These are phyloP conservation scores for Tetramorium alpestre DNA, from an alignment of 1,140 invertebrate genomes.

Conservation along the genomic window DNA sequence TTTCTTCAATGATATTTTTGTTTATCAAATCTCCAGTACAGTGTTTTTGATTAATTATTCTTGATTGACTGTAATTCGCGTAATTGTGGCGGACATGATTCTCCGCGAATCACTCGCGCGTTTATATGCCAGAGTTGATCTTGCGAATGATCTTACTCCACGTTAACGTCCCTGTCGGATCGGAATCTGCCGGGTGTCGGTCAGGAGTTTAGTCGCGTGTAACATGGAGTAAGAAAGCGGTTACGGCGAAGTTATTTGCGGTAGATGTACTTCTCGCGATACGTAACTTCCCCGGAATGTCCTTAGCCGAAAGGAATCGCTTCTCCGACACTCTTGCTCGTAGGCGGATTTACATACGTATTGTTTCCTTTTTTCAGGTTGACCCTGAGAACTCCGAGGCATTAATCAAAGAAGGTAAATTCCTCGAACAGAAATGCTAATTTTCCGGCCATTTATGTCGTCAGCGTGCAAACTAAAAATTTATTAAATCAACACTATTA, in stretches of 20 bases:
- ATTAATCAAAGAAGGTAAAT: constrained; percentile 86
- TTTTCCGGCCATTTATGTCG: background rate
- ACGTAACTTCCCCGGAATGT: constrained; percentile 48
- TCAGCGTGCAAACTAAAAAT: constrained; percentile 29
- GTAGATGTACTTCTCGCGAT: constrained; percentile 34
- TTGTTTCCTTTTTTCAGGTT: constrained; percentile 83
- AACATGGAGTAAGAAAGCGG: constrained; percentile 58
- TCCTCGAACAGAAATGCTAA: constrained; percentile 49
- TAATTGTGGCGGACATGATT: background rate
- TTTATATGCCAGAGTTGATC: background rate
- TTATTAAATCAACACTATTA: background rate
- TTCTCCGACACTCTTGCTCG: constrained; percentile 1
- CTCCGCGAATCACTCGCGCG: background rate
- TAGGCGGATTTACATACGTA: constrained; percentile 47
- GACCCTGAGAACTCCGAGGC: constrained; percentile 84
- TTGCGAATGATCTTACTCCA: constrained; percentile 14
- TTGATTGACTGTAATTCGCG: background rate
- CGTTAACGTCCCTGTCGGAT: constrained; percentile 39
- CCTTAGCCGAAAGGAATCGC: constrained; percentile 37
- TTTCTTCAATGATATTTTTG: background rate
- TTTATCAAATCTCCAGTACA: background rate
- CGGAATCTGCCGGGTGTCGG: constrained; percentile 42
- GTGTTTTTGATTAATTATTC: background rate
- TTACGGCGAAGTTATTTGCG: constrained; percentile 52
- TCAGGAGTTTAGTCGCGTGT: constrained; percentile 57